Evolutionary conservation across 2,113 vertebrate species (phyloP), one percentile per base, ranked within the genome.

Genomic region (Hydropotes inermis): DNA sequence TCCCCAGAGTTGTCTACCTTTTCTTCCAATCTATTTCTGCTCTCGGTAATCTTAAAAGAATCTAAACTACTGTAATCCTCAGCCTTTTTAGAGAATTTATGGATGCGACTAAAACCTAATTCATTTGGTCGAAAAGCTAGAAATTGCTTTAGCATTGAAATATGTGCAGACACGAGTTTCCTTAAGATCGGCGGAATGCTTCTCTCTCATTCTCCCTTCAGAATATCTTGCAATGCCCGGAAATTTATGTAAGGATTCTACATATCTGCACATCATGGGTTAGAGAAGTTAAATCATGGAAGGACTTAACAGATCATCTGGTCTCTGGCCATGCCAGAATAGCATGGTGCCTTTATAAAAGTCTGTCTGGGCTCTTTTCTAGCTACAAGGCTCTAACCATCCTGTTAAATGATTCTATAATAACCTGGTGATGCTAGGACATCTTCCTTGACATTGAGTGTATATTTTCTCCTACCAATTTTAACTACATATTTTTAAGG

Each of bases 71-170:
- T 87, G n/a, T 84, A 96, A 89, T 93, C 58, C 89, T 54, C 8
- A 94, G 82, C 17, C 47, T 95, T 36, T 84, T 95, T 36, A 82
- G 85, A 92, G 58, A 96, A 89, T 98, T 89, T 97, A 82, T 89
- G 95, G 93, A 96, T 83, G 50, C 0, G 5, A 91, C 89, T 95
- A 86, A 94, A 92, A 81, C 47, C 14, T 95, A 96, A 93, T 97
- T 76, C 91, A n/a, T 92, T 96, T 83, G 91, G 91, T 61, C 15
- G 16, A 43, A 97, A 93, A 83, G 83, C 89, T 96, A 82, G 89
- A 91, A 94, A 94, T 86, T 92, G 21, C 83, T 89, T 95, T 95
- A 52, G 36, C 93, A 23, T 55, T 94, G 91, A 96, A 95, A 94
- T 89, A 47, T 85, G 78, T 82, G 43, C 70, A 96, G 54, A 47